phyloP scores from a whole-genome alignment of 2,888 invertebrate species.

The Oxytorus armatus region DNA sequence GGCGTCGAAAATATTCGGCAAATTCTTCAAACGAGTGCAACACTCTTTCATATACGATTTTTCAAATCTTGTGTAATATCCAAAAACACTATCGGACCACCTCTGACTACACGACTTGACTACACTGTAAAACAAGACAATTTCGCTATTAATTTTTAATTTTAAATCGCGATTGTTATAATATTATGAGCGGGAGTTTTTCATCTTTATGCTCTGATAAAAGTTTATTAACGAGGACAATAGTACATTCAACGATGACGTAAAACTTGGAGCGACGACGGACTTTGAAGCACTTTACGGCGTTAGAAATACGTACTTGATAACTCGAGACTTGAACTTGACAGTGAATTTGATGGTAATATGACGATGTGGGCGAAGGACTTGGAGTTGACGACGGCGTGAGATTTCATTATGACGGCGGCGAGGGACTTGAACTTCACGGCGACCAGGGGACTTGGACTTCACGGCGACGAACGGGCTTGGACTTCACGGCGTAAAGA shows the following conservation, averaged over 20 bases:
- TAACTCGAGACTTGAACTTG: slow-evolving; percentile 29
- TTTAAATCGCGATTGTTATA: too few species aligned
- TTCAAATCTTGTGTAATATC: too few species aligned
- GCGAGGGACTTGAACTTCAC: slow-evolving; percentile 25
- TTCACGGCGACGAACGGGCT: neutral
- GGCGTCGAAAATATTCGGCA: too few species aligned
- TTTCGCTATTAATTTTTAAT: neutral
- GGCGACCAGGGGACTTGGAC: slow-evolving; percentile 18
- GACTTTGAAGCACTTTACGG: neutral
- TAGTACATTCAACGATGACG: neutral
- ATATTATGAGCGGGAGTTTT: slow-evolving; percentile 11
- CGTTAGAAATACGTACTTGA: slow-evolving; percentile 8
- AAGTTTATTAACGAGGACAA: neutral
- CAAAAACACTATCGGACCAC: neutral
- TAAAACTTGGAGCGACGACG: neutral
- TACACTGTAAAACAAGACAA: neutral
- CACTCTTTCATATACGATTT: too few species aligned
- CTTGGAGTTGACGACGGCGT: neutral
- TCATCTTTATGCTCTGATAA: neutral
- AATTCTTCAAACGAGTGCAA: too few species aligned
- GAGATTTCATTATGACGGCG: slow-evolving; percentile 32
- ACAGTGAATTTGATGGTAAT: too few species aligned
- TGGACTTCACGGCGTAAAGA: slow-evolving; percentile 14
- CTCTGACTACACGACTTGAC: neutral
- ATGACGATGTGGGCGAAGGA: too few species aligned